phyloP scores from a whole-genome alignment of 2,113 vertebrate species.

The Bufo bufo region DNA sequence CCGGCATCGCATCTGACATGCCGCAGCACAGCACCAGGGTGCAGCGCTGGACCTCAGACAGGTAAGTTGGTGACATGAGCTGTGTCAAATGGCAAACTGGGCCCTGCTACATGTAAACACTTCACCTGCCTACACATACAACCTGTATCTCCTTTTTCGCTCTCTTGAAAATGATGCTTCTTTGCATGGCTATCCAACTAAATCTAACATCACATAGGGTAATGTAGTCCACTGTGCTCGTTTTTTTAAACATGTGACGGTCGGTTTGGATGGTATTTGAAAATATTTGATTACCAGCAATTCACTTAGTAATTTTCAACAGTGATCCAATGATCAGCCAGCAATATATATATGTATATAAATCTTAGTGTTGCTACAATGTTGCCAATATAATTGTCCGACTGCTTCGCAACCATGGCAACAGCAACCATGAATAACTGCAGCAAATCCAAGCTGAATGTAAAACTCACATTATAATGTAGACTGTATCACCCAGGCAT shows the following conservation, averaged over 20 bases:
- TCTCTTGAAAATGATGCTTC: no score
- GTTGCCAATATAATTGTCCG: conserved; percentile 16
- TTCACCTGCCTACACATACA: no score
- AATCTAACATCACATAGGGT: neutral
- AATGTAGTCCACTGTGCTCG: neutral
- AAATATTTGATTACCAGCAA: neutral
- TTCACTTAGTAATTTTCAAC: neutral
- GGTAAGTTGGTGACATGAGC: no score
- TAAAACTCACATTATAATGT: conserved; percentile 40
- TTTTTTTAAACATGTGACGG: neutral
- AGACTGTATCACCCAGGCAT: conserved; percentile 17
- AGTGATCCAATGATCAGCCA: neutral
- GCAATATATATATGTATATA: neutral
- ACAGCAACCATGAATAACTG: conserved; percentile 14
- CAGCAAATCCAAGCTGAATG: conserved; percentile 20
- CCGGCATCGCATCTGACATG: no score
- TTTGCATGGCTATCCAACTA: neutral
- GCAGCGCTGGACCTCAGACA: no score
- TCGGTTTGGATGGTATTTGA: neutral
- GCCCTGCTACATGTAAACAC: no score
- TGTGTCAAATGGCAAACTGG: no score
- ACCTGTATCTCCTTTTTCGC: no score
- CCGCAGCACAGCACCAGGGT: no score
- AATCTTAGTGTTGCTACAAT: neutral
- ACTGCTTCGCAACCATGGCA: conserved; percentile 34